Base-by-base conservation (phyloP, 2,888 invertebrate species). In the Drosophila mettleri region DNA sequence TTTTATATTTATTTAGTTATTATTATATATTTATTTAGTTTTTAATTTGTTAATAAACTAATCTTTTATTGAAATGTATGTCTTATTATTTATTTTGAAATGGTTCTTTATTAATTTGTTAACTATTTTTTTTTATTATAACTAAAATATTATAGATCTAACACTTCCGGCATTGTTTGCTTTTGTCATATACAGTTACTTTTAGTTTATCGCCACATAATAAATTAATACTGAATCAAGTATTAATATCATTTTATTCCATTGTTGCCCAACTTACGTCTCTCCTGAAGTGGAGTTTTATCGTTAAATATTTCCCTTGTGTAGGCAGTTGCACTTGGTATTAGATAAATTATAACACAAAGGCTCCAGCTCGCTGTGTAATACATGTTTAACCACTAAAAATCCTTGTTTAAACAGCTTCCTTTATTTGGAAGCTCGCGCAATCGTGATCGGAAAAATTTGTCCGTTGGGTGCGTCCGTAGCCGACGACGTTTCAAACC, bases 251-350 rank as follows among this genome's bases (percentile, higher is more conserved):
- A 10, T 2, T 16, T 49, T 31, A 12, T 29, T 16, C n/a, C 29
- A 12, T 16, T n/a, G 34, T 14, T 8, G 9, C 8, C 22, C 43
- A 29, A 85, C 93, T 93, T 92, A 93, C 93, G 93, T 90, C 91
- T 91, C 80, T 92, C 91, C 72, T 89, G 90, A 52, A 93, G 82
- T 38, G 93, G 90, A 22, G 93, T 93, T 24, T 91, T 88, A 73
- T 91, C 83, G 59, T 92, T 92, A 4, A 91, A 72, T 57, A 92
- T 91, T 81, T 92, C 89, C 9, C 92, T 85, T 14, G 90, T 89
- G 59, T 88, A 91, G 6, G 85, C 78, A 33, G 54, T 68, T 4
- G 69, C 48, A 53, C 31, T 54, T 39, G 64, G 60, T 39, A 68
- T 48, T 22, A 85, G 22, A 31, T 39, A 78, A 33, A 69, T 38